Evolutionary conservation across 2,113 vertebrate genomes (phyloP).

Genomic region (Thymallus thymallus): DNA sequence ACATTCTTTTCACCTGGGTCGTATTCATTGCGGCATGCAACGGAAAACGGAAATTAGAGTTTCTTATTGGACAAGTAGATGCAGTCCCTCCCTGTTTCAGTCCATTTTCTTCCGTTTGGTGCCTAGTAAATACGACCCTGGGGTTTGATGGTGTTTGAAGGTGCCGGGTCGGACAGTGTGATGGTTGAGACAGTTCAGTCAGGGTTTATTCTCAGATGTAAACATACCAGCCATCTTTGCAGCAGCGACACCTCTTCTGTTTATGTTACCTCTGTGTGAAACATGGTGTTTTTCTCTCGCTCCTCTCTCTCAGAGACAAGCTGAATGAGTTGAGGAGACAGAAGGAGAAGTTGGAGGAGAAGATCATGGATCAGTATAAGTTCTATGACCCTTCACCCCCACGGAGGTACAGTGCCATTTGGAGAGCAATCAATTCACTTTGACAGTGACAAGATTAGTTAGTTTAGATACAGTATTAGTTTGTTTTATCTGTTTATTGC

Average conservation of each 20-base stretch:
- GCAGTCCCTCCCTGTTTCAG: too few species aligned
- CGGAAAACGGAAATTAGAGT: too few species aligned
- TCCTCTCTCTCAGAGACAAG: conserved; percentile 82
- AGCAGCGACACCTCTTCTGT: not conserved
- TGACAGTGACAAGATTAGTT: too few species aligned
- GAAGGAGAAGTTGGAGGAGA: conserved; percentile 98
- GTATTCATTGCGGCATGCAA: not conserved
- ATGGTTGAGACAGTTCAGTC: not conserved
- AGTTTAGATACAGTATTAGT: too few species aligned
- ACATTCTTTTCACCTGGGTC: not conserved
- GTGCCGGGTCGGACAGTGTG: not conserved
- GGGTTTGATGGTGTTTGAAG: not conserved
- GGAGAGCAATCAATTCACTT: too few species aligned
- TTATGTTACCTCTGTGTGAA: not conserved
- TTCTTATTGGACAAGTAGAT: too few species aligned
- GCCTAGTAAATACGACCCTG: too few species aligned
- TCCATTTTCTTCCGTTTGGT: not conserved
- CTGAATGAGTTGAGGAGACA: conserved; percentile 94
- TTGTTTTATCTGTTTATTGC: too few species aligned
- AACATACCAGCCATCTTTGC: not conserved
- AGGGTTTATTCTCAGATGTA: not conserved
- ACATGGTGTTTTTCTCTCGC: not conserved
- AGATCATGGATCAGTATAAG: conserved; percentile 99
- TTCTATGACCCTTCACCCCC: conserved; percentile 96
- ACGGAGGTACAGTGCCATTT: conserved; percentile 76